Conservation (phyloP, 2,797 vertebrate species). For the Sitta carolinensis region DNA sequence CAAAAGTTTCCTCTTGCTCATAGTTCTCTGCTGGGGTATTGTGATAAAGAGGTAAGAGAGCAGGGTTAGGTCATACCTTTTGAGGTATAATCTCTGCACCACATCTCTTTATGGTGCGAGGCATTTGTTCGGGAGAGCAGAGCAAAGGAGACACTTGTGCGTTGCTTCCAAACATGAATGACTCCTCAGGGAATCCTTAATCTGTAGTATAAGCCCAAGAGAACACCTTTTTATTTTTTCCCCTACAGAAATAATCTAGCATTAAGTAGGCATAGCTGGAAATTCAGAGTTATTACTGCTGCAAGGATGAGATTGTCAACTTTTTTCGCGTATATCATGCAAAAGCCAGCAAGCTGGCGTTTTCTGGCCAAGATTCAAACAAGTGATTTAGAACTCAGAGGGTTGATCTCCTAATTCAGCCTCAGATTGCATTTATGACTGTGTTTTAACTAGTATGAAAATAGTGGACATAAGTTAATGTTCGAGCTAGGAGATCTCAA, state of each 20-base stretch:
- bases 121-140: not conserved
- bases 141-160: not conserved
- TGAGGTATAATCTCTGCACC: not conserved
- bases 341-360: not conserved
- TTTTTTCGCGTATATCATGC: not conserved
- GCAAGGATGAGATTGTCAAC: not conserved
- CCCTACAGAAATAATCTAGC: not conserved
- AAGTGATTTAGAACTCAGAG: not conserved
- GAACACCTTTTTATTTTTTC: not conserved
- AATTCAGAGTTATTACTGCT: not conserved
- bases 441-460: constrained; percentile 22
- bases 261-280: not conserved
- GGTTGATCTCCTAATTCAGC: not conserved
- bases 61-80: not conserved
- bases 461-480: constrained; percentile 8
- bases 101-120: not conserved
- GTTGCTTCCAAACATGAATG: not conserved
- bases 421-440: not conserved
- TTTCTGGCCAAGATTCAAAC: not conserved
- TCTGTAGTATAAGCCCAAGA: not conserved
- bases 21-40: not conserved
- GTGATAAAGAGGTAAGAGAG: not conserved
- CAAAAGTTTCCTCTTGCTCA: not conserved
- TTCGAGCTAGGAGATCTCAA: constrained; percentile 50
- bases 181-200: not conserved